Conservation (phyloP, 2,797 vertebrate species). For the Cygnus olor region DNA sequence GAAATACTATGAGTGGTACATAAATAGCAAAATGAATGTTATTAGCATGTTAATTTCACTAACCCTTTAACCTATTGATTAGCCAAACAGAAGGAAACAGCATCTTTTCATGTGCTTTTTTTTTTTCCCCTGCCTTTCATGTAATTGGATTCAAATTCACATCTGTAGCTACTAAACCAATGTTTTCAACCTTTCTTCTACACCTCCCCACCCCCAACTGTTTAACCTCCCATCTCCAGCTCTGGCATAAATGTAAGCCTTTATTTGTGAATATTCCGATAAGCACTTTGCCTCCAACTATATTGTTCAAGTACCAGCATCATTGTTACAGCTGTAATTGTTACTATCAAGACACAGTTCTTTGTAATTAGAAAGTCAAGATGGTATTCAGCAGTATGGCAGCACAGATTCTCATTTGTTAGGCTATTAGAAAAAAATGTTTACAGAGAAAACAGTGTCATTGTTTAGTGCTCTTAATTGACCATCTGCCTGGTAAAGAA, state of each 20-base stretch:
- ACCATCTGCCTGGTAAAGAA: constrained; percentile 86
- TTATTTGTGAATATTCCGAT: constrained; percentile 84
- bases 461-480: constrained; percentile 88
- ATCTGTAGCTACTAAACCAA: constrained; percentile 81
- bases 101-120: constrained; percentile 63
- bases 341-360: constrained; percentile 86
- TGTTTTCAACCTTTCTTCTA: constrained; percentile 79
- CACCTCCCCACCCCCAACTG: constrained; percentile 74
- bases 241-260: constrained; percentile 79
- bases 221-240: constrained; percentile 81
- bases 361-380: constrained; percentile 89
- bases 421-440: constrained; percentile 87
- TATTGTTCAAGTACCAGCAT: constrained; percentile 81
- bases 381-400: constrained; percentile 85
- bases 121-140: constrained; percentile 1
- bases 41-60: constrained; percentile 77
- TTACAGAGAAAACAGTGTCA: constrained; percentile 87
- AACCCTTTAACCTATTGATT: constrained; percentile 80
- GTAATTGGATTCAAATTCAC: constrained; percentile 83
- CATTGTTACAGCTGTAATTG: constrained; percentile 87
- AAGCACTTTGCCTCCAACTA: constrained; percentile 83
- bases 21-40: constrained; percentile 79
- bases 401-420: constrained; percentile 86
- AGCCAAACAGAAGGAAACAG: constrained; percentile 80
- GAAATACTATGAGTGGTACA: constrained; percentile 55